Evolutionary conservation across 2,888 invertebrate species (phyloP), one percentile per base, ranked within the genome.

Genomic region (Clunio marinus): DNA sequence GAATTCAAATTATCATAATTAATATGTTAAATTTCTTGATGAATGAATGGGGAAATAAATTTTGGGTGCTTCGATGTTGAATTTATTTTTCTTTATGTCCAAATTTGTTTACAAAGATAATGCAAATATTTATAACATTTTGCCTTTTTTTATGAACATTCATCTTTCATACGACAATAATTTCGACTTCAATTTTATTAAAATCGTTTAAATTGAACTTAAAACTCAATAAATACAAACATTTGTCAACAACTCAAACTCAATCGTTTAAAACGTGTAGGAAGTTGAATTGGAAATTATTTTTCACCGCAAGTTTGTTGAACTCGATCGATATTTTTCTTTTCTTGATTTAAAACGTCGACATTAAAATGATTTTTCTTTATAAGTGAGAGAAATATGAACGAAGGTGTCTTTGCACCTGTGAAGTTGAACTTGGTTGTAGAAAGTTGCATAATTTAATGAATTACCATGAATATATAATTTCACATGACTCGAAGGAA

Each of bases 361-460:
- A 41, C 41, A n/a, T n/a, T n/a, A 51, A 17, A 51, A 2, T 51
- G 41, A n/a, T 15, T 17, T 41, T 41, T 7, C 35, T 13, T 22
- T 51, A 32, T 10, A 32, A 32, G 32, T 51, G 28, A 20, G 22
- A 28, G 10, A 58, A 58, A 32, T 17, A 22, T 37, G 37, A 60
- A 41, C n/a, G 7, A 22, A n/a, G 2, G 28, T 63, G 17, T 45
- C 46, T 13, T 41, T 63, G 63, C 63, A 63, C 63, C 63, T 63
- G 63, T 37, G 37, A 45, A 63, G 27, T 27, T n/a, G 13, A 57
- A 27, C 57, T 25, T 57, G 57, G 25, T 22, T 27, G n/a, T n/a
- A n/a, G n/a, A 25, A 15, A 46, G 45, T 63, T 63, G 63, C 63
- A 63, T 63, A 63, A 63, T 24, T 63, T 2, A 63, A 22, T 24